Conservation (phyloP, 2,113 vertebrate species). For the Tauraco erythrolophus region DNA sequence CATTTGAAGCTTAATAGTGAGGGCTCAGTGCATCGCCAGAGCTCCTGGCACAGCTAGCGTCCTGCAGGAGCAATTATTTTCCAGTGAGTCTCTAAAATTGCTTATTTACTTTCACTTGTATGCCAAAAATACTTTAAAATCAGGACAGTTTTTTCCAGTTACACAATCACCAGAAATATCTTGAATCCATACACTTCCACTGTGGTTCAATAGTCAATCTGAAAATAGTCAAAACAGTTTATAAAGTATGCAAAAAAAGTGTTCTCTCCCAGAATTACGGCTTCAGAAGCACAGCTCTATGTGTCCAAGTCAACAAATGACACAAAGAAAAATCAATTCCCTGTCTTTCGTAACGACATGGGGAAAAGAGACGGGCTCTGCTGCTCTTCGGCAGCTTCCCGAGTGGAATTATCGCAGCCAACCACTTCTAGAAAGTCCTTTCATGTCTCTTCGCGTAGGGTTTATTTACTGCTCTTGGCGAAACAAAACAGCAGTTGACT, state of each 20-base stretch:
- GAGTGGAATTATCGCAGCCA: not conserved
- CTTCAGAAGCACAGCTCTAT: not conserved
- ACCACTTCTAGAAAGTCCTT: not conserved
- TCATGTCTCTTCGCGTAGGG: not conserved
- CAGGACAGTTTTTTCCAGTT: constrained; percentile 66
- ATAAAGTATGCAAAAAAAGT: not conserved
- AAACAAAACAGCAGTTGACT: not conserved
- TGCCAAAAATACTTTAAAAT: constrained; percentile 65
- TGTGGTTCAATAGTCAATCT: not conserved
- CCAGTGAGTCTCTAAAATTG: constrained; percentile 46
- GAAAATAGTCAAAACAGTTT: constrained; percentile 11
- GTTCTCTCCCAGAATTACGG: not conserved
- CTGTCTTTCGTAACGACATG: not conserved
- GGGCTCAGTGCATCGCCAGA: constrained; percentile 35
- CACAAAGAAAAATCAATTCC: not conserved
- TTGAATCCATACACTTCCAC: constrained; percentile 26
- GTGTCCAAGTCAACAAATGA: not conserved
- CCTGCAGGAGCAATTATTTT: constrained; percentile 57
- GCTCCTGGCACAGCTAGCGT: constrained; percentile 4
- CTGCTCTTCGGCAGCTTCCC: not conserved
- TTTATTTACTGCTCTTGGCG: not conserved
- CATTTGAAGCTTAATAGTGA: not conserved
- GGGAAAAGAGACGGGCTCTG: not conserved
- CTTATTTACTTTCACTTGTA: constrained; percentile 60
- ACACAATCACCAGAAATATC: constrained; percentile 66